Evolutionary conservation across 2,888 invertebrate genomes (phyloP).

Genomic region (Bhutanitis thaidina): DNA sequence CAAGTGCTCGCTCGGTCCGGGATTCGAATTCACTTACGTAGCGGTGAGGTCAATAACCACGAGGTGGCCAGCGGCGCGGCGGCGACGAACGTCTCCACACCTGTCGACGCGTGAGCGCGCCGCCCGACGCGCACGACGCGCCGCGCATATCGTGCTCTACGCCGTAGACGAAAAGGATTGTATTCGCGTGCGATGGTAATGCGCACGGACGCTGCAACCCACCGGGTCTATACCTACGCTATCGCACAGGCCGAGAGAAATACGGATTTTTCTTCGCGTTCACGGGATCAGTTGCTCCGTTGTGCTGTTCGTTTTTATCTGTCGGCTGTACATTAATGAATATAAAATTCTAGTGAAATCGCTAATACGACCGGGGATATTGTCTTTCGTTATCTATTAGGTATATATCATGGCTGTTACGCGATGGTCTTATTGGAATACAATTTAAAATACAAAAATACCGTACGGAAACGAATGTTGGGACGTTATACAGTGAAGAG

Average conservation of each 20-base stretch:
- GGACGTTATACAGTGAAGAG: no score
- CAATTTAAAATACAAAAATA: no score
- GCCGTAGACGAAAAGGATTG: neutral
- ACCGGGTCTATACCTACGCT: neutral
- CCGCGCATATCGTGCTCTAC: neutral
- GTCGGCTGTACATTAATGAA: no score
- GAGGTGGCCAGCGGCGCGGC: constrained; percentile 5
- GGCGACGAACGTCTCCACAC: constrained; percentile 9
- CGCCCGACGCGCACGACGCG: neutral
- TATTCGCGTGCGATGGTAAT: no score
- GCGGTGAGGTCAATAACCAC: constrained; percentile 15
- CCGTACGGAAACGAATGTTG: no score
- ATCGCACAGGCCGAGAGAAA: neutral
- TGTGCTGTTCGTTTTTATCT: no score
- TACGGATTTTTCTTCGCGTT: neutral
- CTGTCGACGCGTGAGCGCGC: neutral
- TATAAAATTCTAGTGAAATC: no score
- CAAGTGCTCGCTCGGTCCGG: constrained; percentile 10
- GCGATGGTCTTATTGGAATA: no score
- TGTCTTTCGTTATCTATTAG: no score
- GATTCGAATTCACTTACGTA: constrained; percentile 18
- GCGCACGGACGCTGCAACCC: no score
- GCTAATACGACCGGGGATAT: no score
- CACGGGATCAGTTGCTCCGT: neutral
- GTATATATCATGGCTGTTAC: no score